phyloP scores from a whole-genome alignment of 2,797 vertebrate species.

The Lophura swinhoii region DNA sequence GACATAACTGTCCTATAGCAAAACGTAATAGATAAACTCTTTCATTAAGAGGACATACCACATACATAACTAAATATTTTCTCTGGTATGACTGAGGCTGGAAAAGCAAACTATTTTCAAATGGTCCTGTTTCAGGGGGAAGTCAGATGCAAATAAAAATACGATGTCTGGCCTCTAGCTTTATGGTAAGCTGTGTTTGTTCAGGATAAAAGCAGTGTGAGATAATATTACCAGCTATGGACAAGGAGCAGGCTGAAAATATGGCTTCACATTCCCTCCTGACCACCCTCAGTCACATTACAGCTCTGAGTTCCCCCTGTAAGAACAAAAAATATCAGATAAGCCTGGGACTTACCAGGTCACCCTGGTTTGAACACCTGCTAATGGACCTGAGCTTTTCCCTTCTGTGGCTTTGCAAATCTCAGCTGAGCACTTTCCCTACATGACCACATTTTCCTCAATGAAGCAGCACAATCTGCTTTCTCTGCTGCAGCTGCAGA shows the following conservation, averaged over 20 bases:
- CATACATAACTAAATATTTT: background rate
- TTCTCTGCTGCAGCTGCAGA: constrained; percentile 36
- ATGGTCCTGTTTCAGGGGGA: background rate
- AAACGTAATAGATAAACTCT: background rate
- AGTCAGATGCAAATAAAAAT: background rate
- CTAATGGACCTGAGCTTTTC: background rate
- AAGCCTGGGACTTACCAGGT: background rate
- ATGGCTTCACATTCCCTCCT: background rate
- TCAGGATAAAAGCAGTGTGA: background rate
- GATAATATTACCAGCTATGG: background rate
- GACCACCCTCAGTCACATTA: background rate
- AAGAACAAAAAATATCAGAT: background rate
- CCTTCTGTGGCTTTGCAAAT: background rate
- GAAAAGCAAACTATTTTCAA: background rate
- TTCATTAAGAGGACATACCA: background rate
- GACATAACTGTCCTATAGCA: background rate
- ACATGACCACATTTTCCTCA: background rate
- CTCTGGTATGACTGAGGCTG: background rate
- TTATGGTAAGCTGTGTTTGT: background rate
- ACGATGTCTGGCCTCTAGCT: background rate
- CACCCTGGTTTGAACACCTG: background rate
- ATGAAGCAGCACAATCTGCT: background rate
- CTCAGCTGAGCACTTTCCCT: background rate
- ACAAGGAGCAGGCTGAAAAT: background rate
- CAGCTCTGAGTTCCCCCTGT: background rate